Evolutionary conservation across 2,888 invertebrate species (phyloP).

Genomic region (Lymantria dispar): DNA sequence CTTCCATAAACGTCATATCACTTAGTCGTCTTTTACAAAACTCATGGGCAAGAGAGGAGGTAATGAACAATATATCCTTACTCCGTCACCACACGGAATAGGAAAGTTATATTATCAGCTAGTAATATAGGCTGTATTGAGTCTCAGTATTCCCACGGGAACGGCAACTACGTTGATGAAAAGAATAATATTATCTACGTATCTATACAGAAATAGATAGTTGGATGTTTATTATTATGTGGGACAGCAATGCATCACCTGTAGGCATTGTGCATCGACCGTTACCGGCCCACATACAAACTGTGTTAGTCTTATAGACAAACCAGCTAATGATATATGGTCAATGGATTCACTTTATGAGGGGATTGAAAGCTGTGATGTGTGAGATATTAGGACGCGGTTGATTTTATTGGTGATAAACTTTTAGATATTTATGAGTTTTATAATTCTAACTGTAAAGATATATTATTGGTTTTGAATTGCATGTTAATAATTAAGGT

Average conservation of each 20-base stretch:
- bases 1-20: no score
- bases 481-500: no score
- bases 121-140: no score
- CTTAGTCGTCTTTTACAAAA: no score
- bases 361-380: constrained; percentile 45
- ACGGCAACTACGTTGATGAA: constrained; percentile 10
- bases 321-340: background rate
- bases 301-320: constrained; percentile 12
- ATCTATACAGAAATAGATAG: constrained; percentile 33
- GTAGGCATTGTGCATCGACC: constrained; percentile 69
- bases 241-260: constrained; percentile 63
- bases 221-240: constrained; percentile 46
- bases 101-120: no score
- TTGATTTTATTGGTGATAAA: constrained; percentile 25
- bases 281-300: constrained; percentile 69
- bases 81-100: no score
- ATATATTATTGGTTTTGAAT: no score
- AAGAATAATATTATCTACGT: constrained; percentile 4
- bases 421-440: constrained; percentile 11
- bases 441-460: no score
- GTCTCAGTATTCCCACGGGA: no score
- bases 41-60: no score
- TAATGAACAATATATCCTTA: no score
- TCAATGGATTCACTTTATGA: background rate
- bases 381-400: constrained; percentile 17